A percentile compares a stretch with the other conserved stretches of the same genome.
These are phyloP conservation scores for Rhingia campestris DNA, from an alignment of 2,888 invertebrate genomes.

Conservation along the genomic window DNA sequence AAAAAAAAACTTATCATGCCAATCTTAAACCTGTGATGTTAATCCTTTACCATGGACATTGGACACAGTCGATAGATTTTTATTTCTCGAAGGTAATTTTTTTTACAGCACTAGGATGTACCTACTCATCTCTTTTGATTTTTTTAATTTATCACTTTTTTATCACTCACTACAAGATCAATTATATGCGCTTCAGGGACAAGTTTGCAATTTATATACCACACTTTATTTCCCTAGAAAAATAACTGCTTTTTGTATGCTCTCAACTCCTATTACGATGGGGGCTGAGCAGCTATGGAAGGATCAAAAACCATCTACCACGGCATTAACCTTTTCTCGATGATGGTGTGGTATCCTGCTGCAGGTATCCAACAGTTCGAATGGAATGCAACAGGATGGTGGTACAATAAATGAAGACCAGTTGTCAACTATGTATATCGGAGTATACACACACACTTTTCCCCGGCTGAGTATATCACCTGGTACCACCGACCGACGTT, in stretches of 20 bases:
- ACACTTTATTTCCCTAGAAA: slow-evolving; percentile 3
- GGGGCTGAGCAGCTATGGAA: slow-evolving; percentile 2
- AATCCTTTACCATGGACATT: slow-evolving; percentile 16
- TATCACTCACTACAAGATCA: slow-evolving; percentile 59
- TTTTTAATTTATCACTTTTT: slow-evolving; percentile 34
- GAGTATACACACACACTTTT: not conserved
- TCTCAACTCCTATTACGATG: slow-evolving; percentile 5
- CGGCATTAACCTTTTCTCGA: not conserved
- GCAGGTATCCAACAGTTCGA: slow-evolving; percentile 3
- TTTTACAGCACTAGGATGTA: slow-evolving; percentile 40
- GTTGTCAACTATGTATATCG: not conserved
- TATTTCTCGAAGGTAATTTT: slow-evolving; percentile 36
- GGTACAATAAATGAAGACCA: slow-evolving; percentile 10
- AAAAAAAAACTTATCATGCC: not conserved
- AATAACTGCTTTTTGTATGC: not conserved
- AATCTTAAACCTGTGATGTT: not conserved
- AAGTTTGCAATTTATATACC: slow-evolving; percentile 34
- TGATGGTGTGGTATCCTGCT: not conserved
- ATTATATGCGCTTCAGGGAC: slow-evolving; percentile 45
- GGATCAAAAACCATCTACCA: not conserved
- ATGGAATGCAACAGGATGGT: slow-evolving; percentile 48
- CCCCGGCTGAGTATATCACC: not conserved
- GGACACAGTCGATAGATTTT: slow-evolving; percentile 58
- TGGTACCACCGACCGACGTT: slow-evolving; percentile 8
- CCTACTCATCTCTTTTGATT: slow-evolving; percentile 39